Conservation (phyloP, 2,797 vertebrate species). For the Cichlasoma orientale region DNA sequence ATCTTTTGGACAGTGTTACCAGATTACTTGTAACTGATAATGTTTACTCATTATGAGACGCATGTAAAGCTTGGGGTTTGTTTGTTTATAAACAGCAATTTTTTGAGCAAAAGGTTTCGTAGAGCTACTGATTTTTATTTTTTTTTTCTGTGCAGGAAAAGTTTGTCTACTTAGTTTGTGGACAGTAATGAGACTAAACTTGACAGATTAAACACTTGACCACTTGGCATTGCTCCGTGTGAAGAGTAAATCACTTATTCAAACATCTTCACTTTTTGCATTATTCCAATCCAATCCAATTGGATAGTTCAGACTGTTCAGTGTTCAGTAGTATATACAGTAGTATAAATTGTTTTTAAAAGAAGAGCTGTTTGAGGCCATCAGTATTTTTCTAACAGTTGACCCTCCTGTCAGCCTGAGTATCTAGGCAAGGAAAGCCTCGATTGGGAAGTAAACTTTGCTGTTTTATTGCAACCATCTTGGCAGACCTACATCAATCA, state of each 20-base stretch:
- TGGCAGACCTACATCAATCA: not conserved
- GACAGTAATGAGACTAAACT: not conserved
- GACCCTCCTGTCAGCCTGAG: not conserved
- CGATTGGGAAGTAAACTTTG: not conserved
- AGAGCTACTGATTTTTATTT: not conserved
- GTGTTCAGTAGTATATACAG: not conserved
- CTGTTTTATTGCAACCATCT: not conserved
- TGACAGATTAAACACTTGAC: not conserved
- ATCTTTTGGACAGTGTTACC: not conserved
- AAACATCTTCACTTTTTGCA: not conserved
- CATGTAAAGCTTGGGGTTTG: not conserved
- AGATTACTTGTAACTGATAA: not conserved
- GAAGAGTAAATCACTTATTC: not conserved
- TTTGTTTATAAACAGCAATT: no score
- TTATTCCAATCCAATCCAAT: no score
- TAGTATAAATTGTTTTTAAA: not conserved
- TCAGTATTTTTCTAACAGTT: not conserved
- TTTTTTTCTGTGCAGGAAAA: not conserved
- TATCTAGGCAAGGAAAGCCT: not conserved
- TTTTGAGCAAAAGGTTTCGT: no score
- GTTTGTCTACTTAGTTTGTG: not conserved
- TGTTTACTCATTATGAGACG: not conserved
- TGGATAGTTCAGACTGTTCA: not conserved
- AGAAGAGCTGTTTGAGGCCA: not conserved
- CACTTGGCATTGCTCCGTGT: not conserved